These are phyloP conservation scores for Siniperca knerii DNA, from an alignment of 2,113 vertebrate genomes.

Conservation along the genomic window DNA sequence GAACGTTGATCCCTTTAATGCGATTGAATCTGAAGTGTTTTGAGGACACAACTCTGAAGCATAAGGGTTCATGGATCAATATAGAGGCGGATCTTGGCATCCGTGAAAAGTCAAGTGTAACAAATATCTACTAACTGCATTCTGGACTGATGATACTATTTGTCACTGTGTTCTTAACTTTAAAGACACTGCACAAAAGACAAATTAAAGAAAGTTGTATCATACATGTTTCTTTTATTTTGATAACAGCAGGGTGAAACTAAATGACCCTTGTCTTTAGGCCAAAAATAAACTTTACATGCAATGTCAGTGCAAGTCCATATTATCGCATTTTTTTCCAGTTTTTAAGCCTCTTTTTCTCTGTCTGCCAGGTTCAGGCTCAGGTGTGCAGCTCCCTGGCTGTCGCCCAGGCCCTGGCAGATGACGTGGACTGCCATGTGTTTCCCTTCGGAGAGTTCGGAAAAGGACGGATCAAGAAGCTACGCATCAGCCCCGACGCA, in stretches of 20 bases:
- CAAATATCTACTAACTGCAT: too few species aligned
- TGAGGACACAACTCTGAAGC: too few species aligned
- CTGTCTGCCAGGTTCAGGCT: slow-evolving; percentile 73
- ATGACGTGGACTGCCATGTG: slow-evolving; percentile 91
- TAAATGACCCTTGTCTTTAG: not conserved
- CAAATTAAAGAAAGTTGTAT: too few species aligned
- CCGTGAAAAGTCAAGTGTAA: not conserved
- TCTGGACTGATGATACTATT: too few species aligned
- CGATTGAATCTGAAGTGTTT: too few species aligned
- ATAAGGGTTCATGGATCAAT: too few species aligned
- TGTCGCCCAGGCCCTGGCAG: slow-evolving; percentile 86
- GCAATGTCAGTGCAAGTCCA: not conserved
- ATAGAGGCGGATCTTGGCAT: not conserved
- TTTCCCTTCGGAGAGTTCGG: slow-evolving; percentile 92
- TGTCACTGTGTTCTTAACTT: too few species aligned
- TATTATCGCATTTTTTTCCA: not conserved
- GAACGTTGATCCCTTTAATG: too few species aligned
- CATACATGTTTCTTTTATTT: too few species aligned
- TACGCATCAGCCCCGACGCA: slow-evolving; percentile 91
- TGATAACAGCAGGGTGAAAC: too few species aligned
- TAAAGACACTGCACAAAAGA: too few species aligned
- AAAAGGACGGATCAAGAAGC: slow-evolving; percentile 93
- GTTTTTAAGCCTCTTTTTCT: not conserved
- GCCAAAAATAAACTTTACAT: not conserved
- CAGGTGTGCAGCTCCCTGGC: slow-evolving; percentile 83